These are phyloP conservation scores for Cacatua alba DNA, from an alignment of 2,113 vertebrate species.

Conservation along the genomic window DNA sequence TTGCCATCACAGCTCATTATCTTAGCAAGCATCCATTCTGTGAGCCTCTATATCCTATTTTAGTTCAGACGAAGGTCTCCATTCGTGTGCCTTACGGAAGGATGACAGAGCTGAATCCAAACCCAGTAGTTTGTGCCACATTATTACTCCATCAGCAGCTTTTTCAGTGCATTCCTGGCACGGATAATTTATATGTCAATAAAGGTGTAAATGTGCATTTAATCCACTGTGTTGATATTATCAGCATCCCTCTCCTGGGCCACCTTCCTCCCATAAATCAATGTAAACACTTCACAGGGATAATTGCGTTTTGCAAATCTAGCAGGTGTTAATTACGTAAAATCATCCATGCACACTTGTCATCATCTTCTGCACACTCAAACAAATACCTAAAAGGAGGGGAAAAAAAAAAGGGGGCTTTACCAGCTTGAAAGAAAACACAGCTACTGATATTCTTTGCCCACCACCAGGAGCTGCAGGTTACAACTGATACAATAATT, in stretches of 20 bases:
- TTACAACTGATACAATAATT: neutral
- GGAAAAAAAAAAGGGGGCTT: neutral
- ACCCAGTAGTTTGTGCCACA: conserved; percentile 68
- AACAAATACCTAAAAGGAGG: conserved; percentile 60
- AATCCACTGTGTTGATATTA: conserved; percentile 76
- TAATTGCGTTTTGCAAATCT: conserved; percentile 68
- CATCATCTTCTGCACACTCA: conserved; percentile 61
- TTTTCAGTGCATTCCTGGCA: conserved; percentile 74
- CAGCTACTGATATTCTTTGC: neutral
- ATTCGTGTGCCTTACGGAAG: conserved; percentile 56
- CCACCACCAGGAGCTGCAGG: neutral
- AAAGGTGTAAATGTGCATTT: conserved; percentile 78
- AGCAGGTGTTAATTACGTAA: conserved; percentile 59
- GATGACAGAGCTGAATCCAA: conserved; percentile 64
- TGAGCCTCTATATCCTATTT: conserved; percentile 36
- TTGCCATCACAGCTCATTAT: conserved; percentile 44
- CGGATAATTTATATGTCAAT: conserved; percentile 77
- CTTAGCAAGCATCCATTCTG: conserved; percentile 50
- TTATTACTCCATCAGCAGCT: conserved; percentile 71
- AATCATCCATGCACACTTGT: conserved; percentile 61
- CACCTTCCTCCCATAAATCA: conserved; percentile 76
- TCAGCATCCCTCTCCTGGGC: conserved; percentile 77
- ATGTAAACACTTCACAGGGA: conserved; percentile 59
- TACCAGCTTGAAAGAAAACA: conserved; percentile 20
- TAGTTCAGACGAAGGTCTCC: conserved; percentile 66